phyloP scores from a whole-genome alignment of 2,888 invertebrate species.

The Aspidiotus rigidus region DNA sequence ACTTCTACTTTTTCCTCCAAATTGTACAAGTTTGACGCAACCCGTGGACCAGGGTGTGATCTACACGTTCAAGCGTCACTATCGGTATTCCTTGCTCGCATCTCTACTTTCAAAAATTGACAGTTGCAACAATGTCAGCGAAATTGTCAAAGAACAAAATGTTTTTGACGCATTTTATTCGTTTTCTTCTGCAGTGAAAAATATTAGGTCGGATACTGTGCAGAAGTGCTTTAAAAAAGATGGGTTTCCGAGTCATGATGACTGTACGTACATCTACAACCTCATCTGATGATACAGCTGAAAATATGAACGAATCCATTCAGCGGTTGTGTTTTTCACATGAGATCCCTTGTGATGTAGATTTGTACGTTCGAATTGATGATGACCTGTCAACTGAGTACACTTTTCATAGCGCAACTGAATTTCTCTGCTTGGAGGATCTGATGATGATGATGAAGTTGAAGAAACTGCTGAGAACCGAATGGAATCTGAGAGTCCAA shows the following conservation, averaged over 20 bases:
- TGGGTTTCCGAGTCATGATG: background rate
- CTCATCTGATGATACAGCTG: background rate
- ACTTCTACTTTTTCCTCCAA: conserved; percentile 24
- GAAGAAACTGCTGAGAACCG: background rate
- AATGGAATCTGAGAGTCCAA: background rate
- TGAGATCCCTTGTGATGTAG: background rate
- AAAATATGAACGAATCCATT: background rate
- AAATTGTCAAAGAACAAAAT: background rate
- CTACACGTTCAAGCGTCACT: conserved; percentile 21
- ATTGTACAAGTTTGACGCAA: conserved; percentile 14
- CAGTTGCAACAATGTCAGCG: background rate
- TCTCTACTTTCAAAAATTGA: conserved; percentile 2
- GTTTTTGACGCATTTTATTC: conserved; percentile 1
- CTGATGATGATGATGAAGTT: background rate
- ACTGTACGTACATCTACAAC: background rate
- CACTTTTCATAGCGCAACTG: background rate
- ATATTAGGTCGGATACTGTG: too few species aligned
- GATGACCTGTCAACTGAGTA: background rate
- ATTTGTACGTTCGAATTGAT: background rate
- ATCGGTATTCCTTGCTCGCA: conserved; percentile 8
- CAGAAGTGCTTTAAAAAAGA: background rate
- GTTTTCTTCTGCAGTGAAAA: background rate
- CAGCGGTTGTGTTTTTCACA: background rate
- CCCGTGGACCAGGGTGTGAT: conserved; percentile 23
- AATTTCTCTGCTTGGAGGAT: background rate